These are phyloP conservation scores for Girardia tigrina DNA, from an alignment of 2,888 invertebrate genomes.

Conservation along the genomic window DNA sequence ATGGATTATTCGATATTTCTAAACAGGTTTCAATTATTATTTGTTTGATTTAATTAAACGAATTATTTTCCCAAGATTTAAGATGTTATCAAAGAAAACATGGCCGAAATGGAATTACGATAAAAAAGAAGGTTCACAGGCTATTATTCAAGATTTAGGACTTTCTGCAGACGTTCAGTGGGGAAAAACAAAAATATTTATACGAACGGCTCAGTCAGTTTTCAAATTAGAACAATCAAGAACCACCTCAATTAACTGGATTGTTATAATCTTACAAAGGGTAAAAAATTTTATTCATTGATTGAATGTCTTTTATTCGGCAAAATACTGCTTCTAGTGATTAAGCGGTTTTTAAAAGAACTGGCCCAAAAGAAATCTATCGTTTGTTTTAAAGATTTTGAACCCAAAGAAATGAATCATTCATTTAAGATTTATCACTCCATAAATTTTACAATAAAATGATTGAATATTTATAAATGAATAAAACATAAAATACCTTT, in stretches of 20 bases:
- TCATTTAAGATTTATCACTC: too few species aligned
- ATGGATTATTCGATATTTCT: slow-evolving; percentile 31
- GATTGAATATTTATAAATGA: too few species aligned
- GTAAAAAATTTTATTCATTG: background rate
- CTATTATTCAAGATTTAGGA: slow-evolving; percentile 67
- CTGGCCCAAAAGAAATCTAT: too few species aligned
- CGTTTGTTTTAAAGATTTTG: too few species aligned
- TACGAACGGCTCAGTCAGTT: slow-evolving; percentile 75
- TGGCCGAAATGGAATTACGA: slow-evolving; percentile 80
- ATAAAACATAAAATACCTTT: too few species aligned
- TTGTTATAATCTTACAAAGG: background rate
- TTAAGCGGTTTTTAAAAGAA: too few species aligned
- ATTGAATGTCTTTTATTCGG: too few species aligned
- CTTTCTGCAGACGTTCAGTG: slow-evolving; percentile 72
- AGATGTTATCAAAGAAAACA: slow-evolving; percentile 83
- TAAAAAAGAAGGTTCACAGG: slow-evolving; percentile 69
- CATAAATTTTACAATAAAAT: too few species aligned
- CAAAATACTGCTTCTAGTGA: too few species aligned
- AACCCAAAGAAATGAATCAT: too few species aligned
- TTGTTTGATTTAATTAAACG: slow-evolving; percentile 11
- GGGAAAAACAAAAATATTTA: slow-evolving; percentile 87
- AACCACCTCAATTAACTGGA: slow-evolving; percentile 49
- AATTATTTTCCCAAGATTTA: slow-evolving; percentile 60
- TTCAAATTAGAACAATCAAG: slow-evolving; percentile 74
- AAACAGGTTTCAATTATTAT: slow-evolving; percentile 36